Evolutionary conservation across 2,888 invertebrate genomes (phyloP), one percentile per base, ranked within the genome.

Genomic region (Tricholauxania praeusta): DNA sequence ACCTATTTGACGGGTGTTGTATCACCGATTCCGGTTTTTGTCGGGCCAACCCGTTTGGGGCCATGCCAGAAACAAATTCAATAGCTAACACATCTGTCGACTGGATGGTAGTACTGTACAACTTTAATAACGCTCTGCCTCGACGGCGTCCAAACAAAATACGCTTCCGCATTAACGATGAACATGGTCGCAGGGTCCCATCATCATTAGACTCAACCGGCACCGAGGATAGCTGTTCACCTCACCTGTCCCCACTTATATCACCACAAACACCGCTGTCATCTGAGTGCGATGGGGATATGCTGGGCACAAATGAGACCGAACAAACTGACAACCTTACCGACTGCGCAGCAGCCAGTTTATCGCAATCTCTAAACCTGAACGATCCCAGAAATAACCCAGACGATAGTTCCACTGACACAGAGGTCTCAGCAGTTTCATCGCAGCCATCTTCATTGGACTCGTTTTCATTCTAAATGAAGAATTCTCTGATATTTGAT

Each of bases 1-100:
- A 80, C 57, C 75, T 80, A 10, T 70, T 79, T 69, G 81, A 81
- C 32, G 81, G 80, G 71, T 83, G 78, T 72, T 81, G 82, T 62
- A 83, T 83, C 65, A 83, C 81, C 66, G 86, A 83, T 73, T 80
- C 78, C 70, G 67, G 80, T 51, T 77, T 76, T 62, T 78, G 71
- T 78, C 14, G n/a, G 28, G 19, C 8, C 14, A 19, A 49, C 22
- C 0, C 49, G 14, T 39, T 59, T 10, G 51, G 12, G 14, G 28
- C 68, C 5, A 47, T 52, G 14, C 12, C 14, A 19, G 69, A 53
- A 14, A 66, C 68, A 28, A 64, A 70, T 19, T 71, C 76, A 28
- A 10, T 39, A 39, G 49, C 68, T 14, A 72, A 72, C 65, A 71
- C 76, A 14, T 69, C 62, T 52, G 71, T 80, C 14, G 77, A 83